A percentile compares a stretch with the other conserved stretches of the same genome.
Conservation (phyloP, 1,140 invertebrate species). For the Drosophila mayri region DNA sequence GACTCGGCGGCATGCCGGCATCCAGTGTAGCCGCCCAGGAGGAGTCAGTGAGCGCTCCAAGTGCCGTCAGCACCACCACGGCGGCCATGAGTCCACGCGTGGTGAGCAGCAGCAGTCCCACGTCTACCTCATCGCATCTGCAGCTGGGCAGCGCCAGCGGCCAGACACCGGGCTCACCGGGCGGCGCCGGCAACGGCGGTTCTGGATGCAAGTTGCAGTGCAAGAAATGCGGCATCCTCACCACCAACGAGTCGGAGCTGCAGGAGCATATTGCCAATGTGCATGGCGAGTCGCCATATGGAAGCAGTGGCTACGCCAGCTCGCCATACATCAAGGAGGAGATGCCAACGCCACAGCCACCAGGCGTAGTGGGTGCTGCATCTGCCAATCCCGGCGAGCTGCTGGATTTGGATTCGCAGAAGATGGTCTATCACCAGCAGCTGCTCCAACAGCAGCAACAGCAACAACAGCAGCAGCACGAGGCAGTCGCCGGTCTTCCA, state of each 20-base stretch:
- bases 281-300: conserved; percentile 87
- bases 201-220: conserved; percentile 86
- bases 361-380: conserved; percentile 70
- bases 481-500: conserved; percentile 49
- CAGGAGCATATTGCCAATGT: conserved; percentile 90
- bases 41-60: conserved; percentile 20
- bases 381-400: conserved; percentile 88
- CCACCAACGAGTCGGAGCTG: conserved; percentile 89
- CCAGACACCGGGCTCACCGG: conserved; percentile 88
- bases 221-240: conserved; percentile 92
- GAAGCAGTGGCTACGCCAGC: conserved; percentile 81
- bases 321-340: conserved; percentile 84
- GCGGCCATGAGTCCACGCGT: conserved; percentile 79
- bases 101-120: conserved; percentile 82
- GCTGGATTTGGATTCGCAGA: conserved; percentile 94
- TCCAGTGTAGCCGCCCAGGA: conserved; percentile 22
- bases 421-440: conserved; percentile 89
- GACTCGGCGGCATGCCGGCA: conserved; percentile 31
- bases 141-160: conserved; percentile 62
- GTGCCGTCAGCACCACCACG: conserved; percentile 63
- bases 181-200: conserved; percentile 79
- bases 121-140: conserved; percentile 74
- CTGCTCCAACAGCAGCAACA: conserved; percentile 65
- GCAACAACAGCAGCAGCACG: conserved; percentile 62
- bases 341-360: conserved; percentile 60